phyloP scores from a whole-genome alignment of 2,888 invertebrate species.

The Notodonta ziczac region DNA sequence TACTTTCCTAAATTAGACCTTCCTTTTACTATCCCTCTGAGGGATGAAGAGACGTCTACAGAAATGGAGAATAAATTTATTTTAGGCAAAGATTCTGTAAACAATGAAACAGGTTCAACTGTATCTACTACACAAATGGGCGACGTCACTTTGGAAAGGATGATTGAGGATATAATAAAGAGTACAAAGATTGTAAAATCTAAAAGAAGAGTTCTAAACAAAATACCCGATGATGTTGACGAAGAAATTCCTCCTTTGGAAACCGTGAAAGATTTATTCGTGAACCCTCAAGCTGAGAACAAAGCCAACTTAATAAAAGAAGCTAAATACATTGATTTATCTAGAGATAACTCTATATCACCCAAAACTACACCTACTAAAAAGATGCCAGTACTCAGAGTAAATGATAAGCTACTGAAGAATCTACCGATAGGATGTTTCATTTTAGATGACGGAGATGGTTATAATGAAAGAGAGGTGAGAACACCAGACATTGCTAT shows the following conservation, averaged over 20 bases:
- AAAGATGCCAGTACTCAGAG: conserved; percentile 63
- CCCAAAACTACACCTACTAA: conserved; percentile 71
- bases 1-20: conserved; percentile 81
- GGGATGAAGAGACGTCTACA: conserved; percentile 75
- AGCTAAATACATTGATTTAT: conserved; percentile 73
- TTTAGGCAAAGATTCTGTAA: conserved; percentile 64
- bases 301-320: conserved; percentile 76
- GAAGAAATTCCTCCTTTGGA: conserved; percentile 63
- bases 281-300: conserved; percentile 71
- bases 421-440: conserved; percentile 78
- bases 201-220: conserved; percentile 66
- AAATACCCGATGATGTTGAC: conserved; percentile 46
- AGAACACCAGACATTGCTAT: conserved; percentile 69
- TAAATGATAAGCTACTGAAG: conserved; percentile 69
- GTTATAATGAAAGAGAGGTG: conserved; percentile 80
- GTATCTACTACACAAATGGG: conserved; percentile 83
- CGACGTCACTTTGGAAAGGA: conserved; percentile 82
- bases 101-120: conserved; percentile 70
- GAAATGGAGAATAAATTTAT: conserved; percentile 83
- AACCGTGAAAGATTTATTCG: conserved; percentile 69
- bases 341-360: conserved; percentile 76
- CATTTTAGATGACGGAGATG: conserved; percentile 76
- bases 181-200: conserved; percentile 81
- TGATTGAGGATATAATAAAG: conserved; percentile 86
- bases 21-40: conserved; percentile 66